Evolutionary conservation across 2,888 invertebrate species (phyloP).

Genomic region (Andricus quercusramuli): DNA sequence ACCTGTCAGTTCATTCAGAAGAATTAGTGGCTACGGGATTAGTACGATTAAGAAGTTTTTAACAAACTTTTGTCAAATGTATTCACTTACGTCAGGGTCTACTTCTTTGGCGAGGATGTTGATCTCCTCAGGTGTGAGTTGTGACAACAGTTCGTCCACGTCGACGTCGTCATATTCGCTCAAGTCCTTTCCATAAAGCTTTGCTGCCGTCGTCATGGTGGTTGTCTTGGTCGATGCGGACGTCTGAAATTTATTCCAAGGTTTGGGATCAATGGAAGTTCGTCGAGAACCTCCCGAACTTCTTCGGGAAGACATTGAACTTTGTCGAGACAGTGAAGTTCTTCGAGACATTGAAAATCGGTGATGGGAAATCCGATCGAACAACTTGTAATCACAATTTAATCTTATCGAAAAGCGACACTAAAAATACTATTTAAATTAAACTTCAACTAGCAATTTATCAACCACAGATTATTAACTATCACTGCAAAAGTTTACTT

Average conservation of each 20-base stretch:
- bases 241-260: constrained; percentile 84
- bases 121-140: constrained; percentile 96
- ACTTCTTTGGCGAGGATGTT: constrained; percentile 98
- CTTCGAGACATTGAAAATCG: constrained; percentile 28
- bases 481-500: background rate
- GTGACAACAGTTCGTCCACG: constrained; percentile 95
- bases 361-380: background rate
- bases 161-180: constrained; percentile 96
- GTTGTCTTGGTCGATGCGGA: constrained; percentile 93
- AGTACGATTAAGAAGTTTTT: background rate
- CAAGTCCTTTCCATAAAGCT: constrained; percentile 93
- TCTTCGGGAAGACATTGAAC: constrained; percentile 23
- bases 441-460: background rate
- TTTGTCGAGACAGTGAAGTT: constrained; percentile 33
- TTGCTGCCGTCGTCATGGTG: constrained; percentile 94
- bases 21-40: too few species aligned
- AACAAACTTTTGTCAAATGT: constrained; percentile 18
- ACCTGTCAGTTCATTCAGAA: too few species aligned
- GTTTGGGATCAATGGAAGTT: constrained; percentile 22
- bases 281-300: constrained; percentile 24
- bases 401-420: background rate
- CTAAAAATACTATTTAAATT: background rate
- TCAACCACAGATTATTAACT: background rate
- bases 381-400: background rate
- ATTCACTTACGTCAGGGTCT: constrained; percentile 96